Percentiles rank a stretch among this genome's conserved stretches.
These are phyloP conservation scores for Artibeus lituratus DNA, from an alignment of 2,797 vertebrate genomes.

Conservation along the genomic window DNA sequence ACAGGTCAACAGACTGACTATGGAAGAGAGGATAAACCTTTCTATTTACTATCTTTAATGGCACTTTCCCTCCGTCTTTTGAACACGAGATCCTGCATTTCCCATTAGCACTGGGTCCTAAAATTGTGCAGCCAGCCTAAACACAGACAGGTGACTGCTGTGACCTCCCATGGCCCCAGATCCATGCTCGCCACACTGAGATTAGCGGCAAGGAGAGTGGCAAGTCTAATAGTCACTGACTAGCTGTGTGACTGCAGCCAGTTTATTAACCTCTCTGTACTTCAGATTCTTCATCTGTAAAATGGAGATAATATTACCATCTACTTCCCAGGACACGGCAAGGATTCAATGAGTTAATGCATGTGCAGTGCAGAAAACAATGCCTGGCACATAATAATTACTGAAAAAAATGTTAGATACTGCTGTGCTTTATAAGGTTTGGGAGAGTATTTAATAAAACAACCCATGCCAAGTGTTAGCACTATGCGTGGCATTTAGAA, in stretches of 20 bases:
- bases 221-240: neutral
- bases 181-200: fast-evolving
- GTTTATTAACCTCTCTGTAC: neutral
- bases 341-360: neutral
- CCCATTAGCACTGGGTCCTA: neutral
- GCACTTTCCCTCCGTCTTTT: neutral
- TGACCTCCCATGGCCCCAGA: too few species aligned
- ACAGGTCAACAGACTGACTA: neutral
- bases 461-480: neutral
- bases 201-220: neutral
- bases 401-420: neutral
- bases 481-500: neutral
- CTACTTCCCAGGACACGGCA: neutral
- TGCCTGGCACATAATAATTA: neutral
- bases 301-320: neutral
- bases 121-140: neutral
- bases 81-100: neutral
- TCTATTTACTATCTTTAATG: neutral
- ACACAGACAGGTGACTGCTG: neutral
- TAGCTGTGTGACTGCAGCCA: neutral
- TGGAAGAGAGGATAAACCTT: neutral
- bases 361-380: neutral
- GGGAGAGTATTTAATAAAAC: neutral
- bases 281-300: neutral
- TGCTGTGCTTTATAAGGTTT: neutral